Conservation (phyloP, 2,888 invertebrate genomes). For the Trachelus iudaicus region DNA sequence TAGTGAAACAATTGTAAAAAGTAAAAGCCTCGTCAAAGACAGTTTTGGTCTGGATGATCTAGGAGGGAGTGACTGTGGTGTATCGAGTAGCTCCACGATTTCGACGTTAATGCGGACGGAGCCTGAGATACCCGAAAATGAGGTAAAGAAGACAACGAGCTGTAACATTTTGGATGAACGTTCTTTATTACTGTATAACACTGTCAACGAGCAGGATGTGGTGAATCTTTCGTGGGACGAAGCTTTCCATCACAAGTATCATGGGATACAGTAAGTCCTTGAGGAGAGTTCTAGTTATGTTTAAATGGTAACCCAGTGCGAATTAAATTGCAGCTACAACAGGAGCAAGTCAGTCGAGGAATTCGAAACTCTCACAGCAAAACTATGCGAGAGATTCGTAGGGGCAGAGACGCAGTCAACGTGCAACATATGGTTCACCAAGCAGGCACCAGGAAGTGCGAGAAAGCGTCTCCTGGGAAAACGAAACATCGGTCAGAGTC, state of each 20-base stretch:
- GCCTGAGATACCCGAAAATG: constrained; percentile 13
- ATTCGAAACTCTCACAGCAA: constrained; percentile 74
- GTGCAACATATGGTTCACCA: constrained; percentile 71
- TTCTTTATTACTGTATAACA: constrained; percentile 56
- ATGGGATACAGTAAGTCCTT: constrained; percentile 78
- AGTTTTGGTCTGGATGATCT: background rate
- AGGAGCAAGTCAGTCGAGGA: constrained; percentile 76
- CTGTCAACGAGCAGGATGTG: constrained; percentile 58
- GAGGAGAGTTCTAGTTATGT: background rate
- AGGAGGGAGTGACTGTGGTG: constrained; percentile 3
- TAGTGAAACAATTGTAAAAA: background rate
- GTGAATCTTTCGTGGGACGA: constrained; percentile 71
- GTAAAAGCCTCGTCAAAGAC: background rate
- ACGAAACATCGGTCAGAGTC: constrained; percentile 72
- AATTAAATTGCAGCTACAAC: constrained; percentile 73
- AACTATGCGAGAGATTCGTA: constrained; percentile 77
- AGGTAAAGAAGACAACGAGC: background rate
- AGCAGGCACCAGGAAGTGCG: constrained; percentile 73
- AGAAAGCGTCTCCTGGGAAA: constrained; percentile 72
- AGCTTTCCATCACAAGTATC: constrained; percentile 72
- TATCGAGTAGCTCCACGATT: constrained; percentile 32
- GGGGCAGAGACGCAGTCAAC: constrained; percentile 81
- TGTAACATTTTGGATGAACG: constrained; percentile 19
- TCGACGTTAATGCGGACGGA: constrained; percentile 22
- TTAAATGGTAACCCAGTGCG: constrained; percentile 1